Percentiles rank a stretch among this genome's conserved stretches.
These are phyloP conservation scores for Oxystoma pomonae DNA, from an alignment of 2,888 invertebrate genomes.

Conservation along the genomic window DNA sequence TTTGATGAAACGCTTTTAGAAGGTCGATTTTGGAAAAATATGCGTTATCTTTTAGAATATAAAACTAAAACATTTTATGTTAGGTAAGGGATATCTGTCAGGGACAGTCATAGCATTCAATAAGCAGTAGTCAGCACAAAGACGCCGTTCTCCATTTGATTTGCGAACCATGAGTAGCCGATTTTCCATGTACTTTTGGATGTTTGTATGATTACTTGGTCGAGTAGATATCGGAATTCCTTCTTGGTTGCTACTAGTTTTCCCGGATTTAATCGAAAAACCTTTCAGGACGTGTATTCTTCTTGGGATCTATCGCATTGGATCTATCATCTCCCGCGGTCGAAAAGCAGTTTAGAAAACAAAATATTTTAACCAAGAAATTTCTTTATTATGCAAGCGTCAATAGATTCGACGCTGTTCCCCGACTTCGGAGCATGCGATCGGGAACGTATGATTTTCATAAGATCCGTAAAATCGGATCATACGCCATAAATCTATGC, in stretches of 20 bases:
- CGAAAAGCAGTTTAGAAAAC: too few species aligned
- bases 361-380: too few species aligned
- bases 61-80: not conserved
- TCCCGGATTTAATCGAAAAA: not conserved
- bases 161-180: not conserved
- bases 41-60: not conserved
- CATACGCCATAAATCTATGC: too few species aligned
- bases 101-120: not conserved
- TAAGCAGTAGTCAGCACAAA: not conserved
- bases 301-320: too few species aligned
- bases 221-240: not conserved
- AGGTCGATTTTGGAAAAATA: not conserved
- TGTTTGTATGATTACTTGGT: not conserved
- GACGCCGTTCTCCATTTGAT: not conserved
- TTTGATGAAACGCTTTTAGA: not conserved
- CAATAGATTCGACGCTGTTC: too few species aligned
- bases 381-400: too few species aligned
- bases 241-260: not conserved
- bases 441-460: too few species aligned
- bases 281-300: not conserved
- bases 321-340: too few species aligned
- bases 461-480: too few species aligned
- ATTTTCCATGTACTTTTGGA: not conserved
- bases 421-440: too few species aligned
- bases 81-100: not conserved